These are phyloP conservation scores for Mus spicilegus DNA, from an alignment of 2,113 vertebrate species.

Conservation along the genomic window DNA sequence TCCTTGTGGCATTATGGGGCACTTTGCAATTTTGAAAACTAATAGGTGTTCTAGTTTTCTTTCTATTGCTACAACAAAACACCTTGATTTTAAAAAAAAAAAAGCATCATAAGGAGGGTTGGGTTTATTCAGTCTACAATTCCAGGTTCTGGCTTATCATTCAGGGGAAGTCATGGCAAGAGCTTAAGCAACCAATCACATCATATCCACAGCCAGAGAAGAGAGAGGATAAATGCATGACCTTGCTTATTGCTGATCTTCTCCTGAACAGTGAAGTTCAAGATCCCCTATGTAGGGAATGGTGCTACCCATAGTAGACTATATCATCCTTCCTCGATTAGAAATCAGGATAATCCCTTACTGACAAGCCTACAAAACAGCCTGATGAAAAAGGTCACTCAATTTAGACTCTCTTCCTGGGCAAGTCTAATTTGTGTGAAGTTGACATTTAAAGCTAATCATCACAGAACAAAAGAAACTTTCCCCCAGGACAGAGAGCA, in stretches of 20 bases:
- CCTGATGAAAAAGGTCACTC: not conserved
- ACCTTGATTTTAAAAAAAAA: not conserved
- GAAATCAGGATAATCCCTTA: not conserved
- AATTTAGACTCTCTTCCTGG: not conserved
- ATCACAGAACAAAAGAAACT: not conserved
- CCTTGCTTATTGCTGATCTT: not conserved
- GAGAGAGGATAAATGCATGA: not conserved
- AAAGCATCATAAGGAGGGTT: not conserved
- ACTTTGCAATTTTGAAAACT: not conserved
- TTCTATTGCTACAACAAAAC: not conserved
- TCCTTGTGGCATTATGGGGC: not conserved
- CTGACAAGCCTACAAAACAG: not conserved
- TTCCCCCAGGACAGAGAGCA: not conserved
- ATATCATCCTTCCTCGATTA: not conserved
- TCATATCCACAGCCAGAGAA: not conserved
- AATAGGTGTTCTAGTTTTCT: not conserved
- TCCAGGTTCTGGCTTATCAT: not conserved
- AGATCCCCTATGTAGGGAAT: not conserved
- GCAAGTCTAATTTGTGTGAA: not conserved
- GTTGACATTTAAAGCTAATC: not conserved
- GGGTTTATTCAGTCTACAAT: not conserved
- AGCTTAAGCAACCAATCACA: not conserved
- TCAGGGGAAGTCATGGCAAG: not conserved
- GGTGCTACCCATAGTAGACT: not conserved
- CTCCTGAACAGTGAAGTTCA: not conserved